A percentile compares a stretch with the other conserved stretches of the same genome.
Evolutionary conservation across 2,113 vertebrate genomes (phyloP).

Genomic region (Scophthalmus maximus): DNA sequence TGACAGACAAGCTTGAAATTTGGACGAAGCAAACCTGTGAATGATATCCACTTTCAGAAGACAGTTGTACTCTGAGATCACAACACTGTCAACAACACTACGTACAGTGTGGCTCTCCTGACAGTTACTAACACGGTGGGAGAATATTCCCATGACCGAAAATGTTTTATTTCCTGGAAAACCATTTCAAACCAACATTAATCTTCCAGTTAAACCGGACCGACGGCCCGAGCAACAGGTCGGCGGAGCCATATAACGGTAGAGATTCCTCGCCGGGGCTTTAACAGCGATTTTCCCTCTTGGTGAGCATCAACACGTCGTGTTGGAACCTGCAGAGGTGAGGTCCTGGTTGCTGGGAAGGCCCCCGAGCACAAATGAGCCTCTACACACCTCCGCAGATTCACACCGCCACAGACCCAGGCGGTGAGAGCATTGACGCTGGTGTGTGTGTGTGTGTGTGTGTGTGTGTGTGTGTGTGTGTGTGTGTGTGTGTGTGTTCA

Average conservation of each 20-base stretch:
- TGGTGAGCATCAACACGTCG: constrained; percentile 35
- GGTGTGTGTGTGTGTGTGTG: neutral
- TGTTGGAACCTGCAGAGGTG: constrained; percentile 70
- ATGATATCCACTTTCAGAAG: too few species aligned
- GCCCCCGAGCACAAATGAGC: constrained; percentile 61
- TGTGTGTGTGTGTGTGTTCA: constrained; percentile 14
- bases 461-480: constrained; percentile 8
- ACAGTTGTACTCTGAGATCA: too few species aligned
- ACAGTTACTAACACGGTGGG: too few species aligned
- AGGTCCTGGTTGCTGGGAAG: constrained; percentile 53
- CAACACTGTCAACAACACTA: neutral
- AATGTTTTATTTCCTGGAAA: constrained; percentile 10
- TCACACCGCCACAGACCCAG: constrained; percentile 58
- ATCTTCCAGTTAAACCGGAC: constrained; percentile 65
- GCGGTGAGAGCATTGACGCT: constrained; percentile 21
- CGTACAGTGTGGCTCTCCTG: too few species aligned
- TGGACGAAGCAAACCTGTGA: too few species aligned
- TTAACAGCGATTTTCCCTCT: constrained; percentile 67
- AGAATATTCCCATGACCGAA: constrained; percentile 21
- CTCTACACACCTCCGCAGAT: constrained; percentile 56
- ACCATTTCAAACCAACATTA: constrained; percentile 22
- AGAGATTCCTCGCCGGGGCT: constrained; percentile 37
- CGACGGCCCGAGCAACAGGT: constrained; percentile 50
- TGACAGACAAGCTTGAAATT: too few species aligned
- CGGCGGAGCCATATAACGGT: constrained; percentile 50